phyloP scores from a whole-genome alignment of 1,140 invertebrate genomes.

The Mycetomoellerius zeteki region DNA sequence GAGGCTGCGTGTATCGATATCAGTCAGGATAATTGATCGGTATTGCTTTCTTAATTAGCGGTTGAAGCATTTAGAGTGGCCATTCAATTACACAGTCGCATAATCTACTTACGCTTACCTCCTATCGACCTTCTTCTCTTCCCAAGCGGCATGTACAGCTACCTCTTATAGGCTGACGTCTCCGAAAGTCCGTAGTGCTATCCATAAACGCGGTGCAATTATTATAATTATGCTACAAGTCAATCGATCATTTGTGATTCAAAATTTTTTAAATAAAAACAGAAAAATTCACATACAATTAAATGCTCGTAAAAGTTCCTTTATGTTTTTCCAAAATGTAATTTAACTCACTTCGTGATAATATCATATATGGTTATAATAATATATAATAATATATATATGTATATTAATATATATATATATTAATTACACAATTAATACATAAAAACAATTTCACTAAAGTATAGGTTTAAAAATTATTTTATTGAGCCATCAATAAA shows the following conservation, averaged over 20 bases:
- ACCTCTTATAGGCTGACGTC: neutral
- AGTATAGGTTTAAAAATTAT: too few species aligned
- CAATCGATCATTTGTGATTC: neutral
- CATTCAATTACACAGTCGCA: conserved; percentile 82
- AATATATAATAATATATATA: too few species aligned
- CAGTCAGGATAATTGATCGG: conserved; percentile 81
- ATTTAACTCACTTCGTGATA: neutral
- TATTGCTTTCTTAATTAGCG: conserved; percentile 81
- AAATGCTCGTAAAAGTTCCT: neutral
- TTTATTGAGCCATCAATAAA: too few species aligned
- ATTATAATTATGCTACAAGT: neutral
- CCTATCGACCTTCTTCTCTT: conserved; percentile 13
- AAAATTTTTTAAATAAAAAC: neutral
- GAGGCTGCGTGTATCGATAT: conserved; percentile 67
- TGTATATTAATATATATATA: too few species aligned
- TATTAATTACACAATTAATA: neutral
- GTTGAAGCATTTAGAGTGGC: conserved; percentile 74
- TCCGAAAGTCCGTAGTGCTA: neutral
- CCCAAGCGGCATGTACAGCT: conserved; percentile 15
- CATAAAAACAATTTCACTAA: too few species aligned
- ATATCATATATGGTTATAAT: too few species aligned
- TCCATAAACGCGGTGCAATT: neutral
- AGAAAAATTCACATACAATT: neutral
- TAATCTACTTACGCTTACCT: conserved; percentile 76
- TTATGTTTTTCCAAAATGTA: neutral